A percentile compares a stretch with the other conserved stretches of the same genome.
Conservation (phyloP, 2,113 vertebrate genomes). For the Peromyscus polionotus region DNA sequence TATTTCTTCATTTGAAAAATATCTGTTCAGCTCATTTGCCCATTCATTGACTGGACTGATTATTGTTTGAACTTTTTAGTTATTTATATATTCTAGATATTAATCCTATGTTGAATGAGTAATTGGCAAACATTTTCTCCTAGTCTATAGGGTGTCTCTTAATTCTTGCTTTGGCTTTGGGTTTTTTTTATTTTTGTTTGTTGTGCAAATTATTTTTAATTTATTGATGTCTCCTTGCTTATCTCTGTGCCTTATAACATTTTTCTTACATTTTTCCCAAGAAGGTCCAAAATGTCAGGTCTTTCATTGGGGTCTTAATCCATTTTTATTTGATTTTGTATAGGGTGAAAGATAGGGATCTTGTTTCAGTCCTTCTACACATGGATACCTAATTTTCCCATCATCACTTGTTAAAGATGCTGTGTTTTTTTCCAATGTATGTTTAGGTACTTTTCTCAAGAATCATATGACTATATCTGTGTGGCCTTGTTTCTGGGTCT, state of each 20-base stretch:
- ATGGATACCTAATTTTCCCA: not conserved
- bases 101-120: not conserved
- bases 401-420: not conserved
- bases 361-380: not conserved
- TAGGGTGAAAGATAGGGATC: too few species aligned
- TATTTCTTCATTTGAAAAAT: not conserved
- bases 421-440: not conserved
- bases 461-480: too few species aligned
- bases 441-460: not conserved
- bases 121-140: not conserved
- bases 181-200: not conserved
- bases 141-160: not conserved
- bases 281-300: not conserved
- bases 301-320: not conserved
- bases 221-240: not conserved
- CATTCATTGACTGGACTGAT: not conserved
- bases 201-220: not conserved
- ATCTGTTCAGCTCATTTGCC: not conserved
- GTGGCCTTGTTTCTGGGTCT: not conserved
- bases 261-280: not conserved
- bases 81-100: not conserved
- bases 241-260: not conserved
- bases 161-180: not conserved
- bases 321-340: not conserved
- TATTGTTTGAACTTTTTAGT: not conserved